Conservation (phyloP, 1,140 invertebrate genomes). For the Lucilia cuprina region DNA sequence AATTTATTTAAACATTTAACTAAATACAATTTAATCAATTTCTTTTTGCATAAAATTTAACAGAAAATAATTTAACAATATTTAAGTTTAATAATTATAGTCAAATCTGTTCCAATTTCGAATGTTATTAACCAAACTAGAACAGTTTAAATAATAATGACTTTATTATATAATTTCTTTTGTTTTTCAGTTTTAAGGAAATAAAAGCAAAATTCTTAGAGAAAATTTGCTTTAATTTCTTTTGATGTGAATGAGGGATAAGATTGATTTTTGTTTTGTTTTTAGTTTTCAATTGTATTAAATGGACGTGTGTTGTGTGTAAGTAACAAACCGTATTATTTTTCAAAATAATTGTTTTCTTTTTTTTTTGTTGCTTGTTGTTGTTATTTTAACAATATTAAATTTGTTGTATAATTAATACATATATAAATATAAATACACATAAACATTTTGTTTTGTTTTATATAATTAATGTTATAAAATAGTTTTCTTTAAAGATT, state of each 20-base stretch:
- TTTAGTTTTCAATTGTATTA: slow-evolving; percentile 28
- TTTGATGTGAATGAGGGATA: slow-evolving; percentile 1
- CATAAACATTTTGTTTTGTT: neutral
- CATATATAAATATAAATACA: slow-evolving; percentile 30
- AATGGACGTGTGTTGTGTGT: slow-evolving; percentile 44
- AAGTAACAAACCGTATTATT: slow-evolving; percentile 62
- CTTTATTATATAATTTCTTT: neutral
- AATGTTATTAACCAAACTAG: neutral
- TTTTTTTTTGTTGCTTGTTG: neutral
- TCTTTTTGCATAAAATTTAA: neutral
- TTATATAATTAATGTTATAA: slow-evolving; percentile 12
- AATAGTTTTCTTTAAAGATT: slow-evolving; percentile 23
- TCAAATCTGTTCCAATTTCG: neutral
- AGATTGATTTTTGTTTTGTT: neutral
- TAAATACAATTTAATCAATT: slow-evolving; percentile 4
- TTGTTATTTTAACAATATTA: slow-evolving; percentile 24
- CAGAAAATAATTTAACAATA: slow-evolving; percentile 2
- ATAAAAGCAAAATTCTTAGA: slow-evolving; percentile 7
- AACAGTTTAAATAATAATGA: slow-evolving; percentile 21
- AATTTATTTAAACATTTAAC: neutral
- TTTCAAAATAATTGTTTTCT: slow-evolving; percentile 8
- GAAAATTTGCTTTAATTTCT: slow-evolving; percentile 15
- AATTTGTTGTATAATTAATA: slow-evolving; percentile 27
- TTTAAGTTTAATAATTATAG: neutral
- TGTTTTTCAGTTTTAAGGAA: neutral